Base-by-base conservation (phyloP, 2,797 vertebrate species). In the Prunella strophiata region DNA sequence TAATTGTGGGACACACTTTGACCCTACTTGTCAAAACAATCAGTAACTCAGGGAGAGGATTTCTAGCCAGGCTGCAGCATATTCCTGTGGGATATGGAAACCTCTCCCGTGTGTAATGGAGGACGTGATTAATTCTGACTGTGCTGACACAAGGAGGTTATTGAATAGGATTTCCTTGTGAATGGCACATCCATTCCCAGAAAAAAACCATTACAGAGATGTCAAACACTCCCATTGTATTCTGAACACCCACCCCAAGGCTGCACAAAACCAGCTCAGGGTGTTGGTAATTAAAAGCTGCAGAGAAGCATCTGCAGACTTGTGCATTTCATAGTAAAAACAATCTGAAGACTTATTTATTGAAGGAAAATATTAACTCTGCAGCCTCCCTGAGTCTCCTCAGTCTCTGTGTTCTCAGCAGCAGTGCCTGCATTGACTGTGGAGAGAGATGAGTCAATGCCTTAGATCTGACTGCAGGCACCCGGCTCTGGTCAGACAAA, bases 101-200 rank as follows among this genome's bases (percentile, higher is more conserved):
- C 47, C 79, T 95, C 85, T 90, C 52, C 85, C 59, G 50, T 48
- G 34, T 85, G 70, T 94, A 94, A 93, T 21, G 5, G 81, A 88
- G 86, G 82, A 83, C 5, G 1, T 95, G 96, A 96, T 96, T 94
- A 88, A 89, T 93, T 96, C 91, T 96, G 94, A 94, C 81, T 92
- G 75, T 62, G 74, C 87, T 96, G 91, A 85, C 89, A 89, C 78
- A 80, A 84, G 77, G 75, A 93, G 57, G 88, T 92, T 91, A 94
- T 86, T 93, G 80, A 67, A 81, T 54, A 91, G 88, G 67, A 88
- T 88, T 97, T 96, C 75, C 73, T 81, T 52, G 32, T 84, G 77
- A 95, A 55, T 51, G 48, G 40, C 83, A 92, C 80, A 77, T 87
- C 72, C 83, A 18, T 91, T 79, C 55, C 77, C 55, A 87, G 62